Evolutionary conservation across 2,113 vertebrate genomes (phyloP).

Genomic region (Alaudala cheleensis): DNA sequence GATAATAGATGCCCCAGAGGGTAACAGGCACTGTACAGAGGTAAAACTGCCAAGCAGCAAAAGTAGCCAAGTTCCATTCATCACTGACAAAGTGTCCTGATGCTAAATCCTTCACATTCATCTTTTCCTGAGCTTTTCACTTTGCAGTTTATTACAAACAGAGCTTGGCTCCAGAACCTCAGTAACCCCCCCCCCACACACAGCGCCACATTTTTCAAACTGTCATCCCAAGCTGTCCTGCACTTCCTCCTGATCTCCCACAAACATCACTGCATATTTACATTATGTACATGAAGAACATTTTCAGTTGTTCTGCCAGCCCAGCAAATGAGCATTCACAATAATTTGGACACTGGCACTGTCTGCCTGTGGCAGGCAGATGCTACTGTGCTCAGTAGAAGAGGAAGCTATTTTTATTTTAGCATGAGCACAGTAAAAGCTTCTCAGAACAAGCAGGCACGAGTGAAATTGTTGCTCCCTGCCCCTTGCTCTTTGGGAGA

Average conservation of each 20-base stretch:
- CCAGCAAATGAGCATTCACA: neutral
- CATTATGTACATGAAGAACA: neutral
- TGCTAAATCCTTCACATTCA: conserved; percentile 11
- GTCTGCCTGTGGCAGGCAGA: neutral
- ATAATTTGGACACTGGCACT: neutral
- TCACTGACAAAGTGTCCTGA: conserved; percentile 26
- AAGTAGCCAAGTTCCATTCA: conserved; percentile 33
- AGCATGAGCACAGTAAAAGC: neutral
- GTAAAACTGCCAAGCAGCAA: conserved; percentile 20
- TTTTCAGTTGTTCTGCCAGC: neutral
- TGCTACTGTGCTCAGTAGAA: neutral
- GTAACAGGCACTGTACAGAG: neutral
- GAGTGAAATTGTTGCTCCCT: neutral
- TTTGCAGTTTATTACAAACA: conserved; percentile 34
- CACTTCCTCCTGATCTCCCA: neutral
- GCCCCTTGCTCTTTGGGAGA: neutral
- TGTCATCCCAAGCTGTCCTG: neutral
- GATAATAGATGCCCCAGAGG: neutral
- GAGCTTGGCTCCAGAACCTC: conserved; percentile 9
- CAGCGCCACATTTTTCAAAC: neutral
- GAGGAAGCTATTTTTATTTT: neutral
- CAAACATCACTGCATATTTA: neutral
- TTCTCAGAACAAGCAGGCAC: neutral
- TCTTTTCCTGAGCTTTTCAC: neutral
- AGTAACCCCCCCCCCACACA: neutral